Evolutionary conservation across 2,113 vertebrate species (phyloP).

Genomic region (Vulpes lagopus): DNA sequence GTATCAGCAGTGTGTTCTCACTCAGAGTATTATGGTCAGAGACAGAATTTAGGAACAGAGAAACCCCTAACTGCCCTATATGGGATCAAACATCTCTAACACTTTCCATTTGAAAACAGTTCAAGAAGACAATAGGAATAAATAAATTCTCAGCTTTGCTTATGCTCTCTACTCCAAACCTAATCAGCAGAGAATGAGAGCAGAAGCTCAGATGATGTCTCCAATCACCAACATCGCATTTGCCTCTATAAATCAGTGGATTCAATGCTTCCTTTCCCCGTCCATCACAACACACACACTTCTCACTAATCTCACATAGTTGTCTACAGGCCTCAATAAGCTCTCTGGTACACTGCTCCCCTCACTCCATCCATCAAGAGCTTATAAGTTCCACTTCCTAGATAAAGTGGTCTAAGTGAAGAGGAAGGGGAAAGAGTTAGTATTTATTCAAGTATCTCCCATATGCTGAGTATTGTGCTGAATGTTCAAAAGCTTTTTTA

Average conservation of each 20-base stretch:
- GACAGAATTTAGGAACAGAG: neutral
- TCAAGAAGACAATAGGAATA: neutral
- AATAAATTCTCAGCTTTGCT: neutral
- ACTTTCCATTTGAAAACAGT: neutral
- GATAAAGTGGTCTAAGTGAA: slow-evolving; percentile 43
- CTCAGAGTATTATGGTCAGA: neutral
- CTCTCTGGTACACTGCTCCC: neutral
- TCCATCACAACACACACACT: neutral
- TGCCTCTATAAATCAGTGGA: neutral
- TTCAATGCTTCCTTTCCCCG: neutral
- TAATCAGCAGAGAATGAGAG: neutral
- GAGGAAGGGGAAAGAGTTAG: neutral
- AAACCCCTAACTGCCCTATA: neutral
- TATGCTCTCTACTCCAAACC: neutral
- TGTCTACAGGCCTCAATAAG: neutral
- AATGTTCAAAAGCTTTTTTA: neutral
- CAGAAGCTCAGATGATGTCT: neutral
- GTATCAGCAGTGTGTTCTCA: neutral
- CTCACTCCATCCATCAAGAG: slow-evolving; percentile 35
- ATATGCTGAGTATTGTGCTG: too few relatives aligned
- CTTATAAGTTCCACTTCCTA: slow-evolving; percentile 10
- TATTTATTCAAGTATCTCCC: neutral
- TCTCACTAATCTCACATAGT: neutral
- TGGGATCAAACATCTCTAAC: neutral
- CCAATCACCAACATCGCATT: neutral